Base-by-base conservation (phyloP, 1,140 invertebrate species). In the Eumeta japonica region DNA sequence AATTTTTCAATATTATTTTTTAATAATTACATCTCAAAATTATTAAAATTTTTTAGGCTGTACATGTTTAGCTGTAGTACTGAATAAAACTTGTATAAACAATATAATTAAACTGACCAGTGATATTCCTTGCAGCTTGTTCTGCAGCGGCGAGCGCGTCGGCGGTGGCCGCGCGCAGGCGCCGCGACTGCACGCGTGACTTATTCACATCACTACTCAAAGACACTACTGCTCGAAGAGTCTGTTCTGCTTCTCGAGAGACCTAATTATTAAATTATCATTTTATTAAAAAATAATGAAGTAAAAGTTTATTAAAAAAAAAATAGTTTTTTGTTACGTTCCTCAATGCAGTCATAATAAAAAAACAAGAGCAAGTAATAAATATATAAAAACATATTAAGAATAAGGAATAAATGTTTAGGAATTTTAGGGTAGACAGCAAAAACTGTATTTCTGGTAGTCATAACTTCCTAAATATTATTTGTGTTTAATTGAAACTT, bases 131-230 rank as follows among this genome's bases (percentile, higher is more conserved):
- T 2, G 50, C 50, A 1, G 52, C 52, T n/a, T 39, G 39, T 36
- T 64, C 63, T 1, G 61, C 55, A 14, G 59, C 53, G 10, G 61
- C 62, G 1, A 62, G 54, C 14, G 61, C 61, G 12, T 50, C 48
- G 19, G 61, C 62, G 40, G 62, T 59, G 15, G 56, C 41, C 4
- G 56, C 34, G 1, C 62, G 48, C 16, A 65, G 52, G 0, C 63
- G 51, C 3, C 49, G 46, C 7, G 62, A 55, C 15, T 54, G 57
- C 3, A 56, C 56, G 1, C 60, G 55, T 33, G 47, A 48, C 1
- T 48, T 36, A 0, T 34, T 28, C 18, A 52, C 49, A 31, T 58
- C 59, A 3, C 50, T 45, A 32, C 52, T 37, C 33, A 62, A 32
- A 10, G 57, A 43, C 28, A 57, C 11, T 12, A 54, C 58, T 9